These are phyloP conservation scores for Sarcophaga rosellei DNA, from an alignment of 2,888 invertebrate genomes.

Conservation along the genomic window DNA sequence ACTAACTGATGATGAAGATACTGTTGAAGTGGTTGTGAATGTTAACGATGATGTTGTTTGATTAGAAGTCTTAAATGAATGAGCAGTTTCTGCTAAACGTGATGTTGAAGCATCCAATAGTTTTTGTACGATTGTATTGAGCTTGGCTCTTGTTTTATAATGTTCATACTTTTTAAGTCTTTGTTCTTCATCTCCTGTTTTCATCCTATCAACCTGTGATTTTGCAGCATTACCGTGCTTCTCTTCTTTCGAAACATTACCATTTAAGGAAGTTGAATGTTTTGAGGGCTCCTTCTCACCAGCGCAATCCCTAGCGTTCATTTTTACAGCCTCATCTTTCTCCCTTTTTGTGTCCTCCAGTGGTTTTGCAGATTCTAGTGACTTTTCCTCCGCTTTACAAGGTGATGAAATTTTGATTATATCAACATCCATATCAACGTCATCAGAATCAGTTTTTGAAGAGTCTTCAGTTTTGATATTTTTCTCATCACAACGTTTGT, in stretches of 20 bases:
- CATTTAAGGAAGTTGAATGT: slow-evolving; percentile 52
- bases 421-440: slow-evolving; percentile 60
- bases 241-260: slow-evolving; percentile 35
- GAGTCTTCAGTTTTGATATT: slow-evolving; percentile 37
- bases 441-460: slow-evolving; percentile 9
- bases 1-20: slow-evolving; percentile 48
- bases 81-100: slow-evolving; percentile 71
- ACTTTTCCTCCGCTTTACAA: slow-evolving; percentile 11
- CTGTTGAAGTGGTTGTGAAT: slow-evolving; percentile 30
- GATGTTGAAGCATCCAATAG: slow-evolving; percentile 78
- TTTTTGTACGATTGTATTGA: slow-evolving; percentile 80
- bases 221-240: slow-evolving; percentile 64
- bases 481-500: slow-evolving; percentile 33
- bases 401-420: slow-evolving; percentile 48
- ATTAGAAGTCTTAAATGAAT: slow-evolving; percentile 51
- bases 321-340: slow-evolving; percentile 72
- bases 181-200: slow-evolving; percentile 73
- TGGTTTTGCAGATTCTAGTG: background rate
- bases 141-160: slow-evolving; percentile 77
- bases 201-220: slow-evolving; percentile 41
- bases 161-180: slow-evolving; percentile 76
- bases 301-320: slow-evolving; percentile 76
- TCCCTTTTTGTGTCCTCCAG: background rate
- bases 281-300: slow-evolving; percentile 71
- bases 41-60: slow-evolving; percentile 33